phyloP scores from a whole-genome alignment of 2,113 vertebrate species.

The Rhynchomys soricoides region DNA sequence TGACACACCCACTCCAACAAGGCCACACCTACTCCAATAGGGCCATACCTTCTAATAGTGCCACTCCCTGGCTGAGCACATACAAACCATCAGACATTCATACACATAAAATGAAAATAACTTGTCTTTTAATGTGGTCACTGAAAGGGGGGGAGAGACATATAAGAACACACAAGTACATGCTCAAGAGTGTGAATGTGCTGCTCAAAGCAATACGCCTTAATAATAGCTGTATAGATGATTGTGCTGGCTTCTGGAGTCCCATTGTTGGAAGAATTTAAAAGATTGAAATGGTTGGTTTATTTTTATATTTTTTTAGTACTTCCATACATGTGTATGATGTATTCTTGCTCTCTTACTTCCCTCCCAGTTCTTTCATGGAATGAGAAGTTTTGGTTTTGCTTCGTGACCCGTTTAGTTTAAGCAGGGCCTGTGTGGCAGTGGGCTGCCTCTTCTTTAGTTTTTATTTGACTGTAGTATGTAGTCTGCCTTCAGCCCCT shows the following conservation, averaged over 20 bases:
- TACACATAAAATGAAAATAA: neutral
- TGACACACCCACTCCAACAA: no score
- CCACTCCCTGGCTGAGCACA: no score
- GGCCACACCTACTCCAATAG: no score
- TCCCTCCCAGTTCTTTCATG: neutral
- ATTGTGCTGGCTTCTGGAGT: neutral
- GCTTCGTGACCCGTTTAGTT: neutral
- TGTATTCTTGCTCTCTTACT: neutral
- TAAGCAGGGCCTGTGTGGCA: neutral
- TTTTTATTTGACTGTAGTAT: slow-evolving; percentile 23
- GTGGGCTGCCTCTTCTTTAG: neutral
- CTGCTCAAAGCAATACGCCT: neutral
- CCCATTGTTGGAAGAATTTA: neutral
- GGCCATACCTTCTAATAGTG: no score
- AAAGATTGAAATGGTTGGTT: neutral
- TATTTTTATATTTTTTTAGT: neutral
- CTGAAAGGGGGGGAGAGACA: neutral
- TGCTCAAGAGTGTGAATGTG: neutral
- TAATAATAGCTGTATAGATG: neutral
- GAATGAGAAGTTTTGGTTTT: neutral
- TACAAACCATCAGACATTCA: neutral
- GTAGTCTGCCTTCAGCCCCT: neutral
- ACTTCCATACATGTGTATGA: neutral
- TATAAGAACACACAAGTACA: no score
- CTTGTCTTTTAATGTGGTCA: neutral